Percentiles rank a stretch among this genome's conserved stretches.
Conservation (phyloP, 2,888 invertebrate species). For the Conistra vaccinii region DNA sequence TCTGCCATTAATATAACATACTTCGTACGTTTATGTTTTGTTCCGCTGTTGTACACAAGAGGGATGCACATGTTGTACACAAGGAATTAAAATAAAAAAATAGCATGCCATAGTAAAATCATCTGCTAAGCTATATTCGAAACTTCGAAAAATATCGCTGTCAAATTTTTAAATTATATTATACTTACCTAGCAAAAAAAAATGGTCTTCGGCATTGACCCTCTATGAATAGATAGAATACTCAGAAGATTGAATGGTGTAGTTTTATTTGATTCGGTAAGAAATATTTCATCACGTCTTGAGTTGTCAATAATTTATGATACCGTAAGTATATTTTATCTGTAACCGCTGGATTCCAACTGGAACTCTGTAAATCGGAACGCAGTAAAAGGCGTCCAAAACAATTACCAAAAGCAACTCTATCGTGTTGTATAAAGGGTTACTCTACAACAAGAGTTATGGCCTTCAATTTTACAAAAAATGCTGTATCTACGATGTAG, state of each 20-base stretch:
- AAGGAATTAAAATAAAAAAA: background rate
- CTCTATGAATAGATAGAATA: background rate
- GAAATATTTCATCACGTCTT: background rate
- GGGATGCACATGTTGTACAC: background rate
- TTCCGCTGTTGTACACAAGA: background rate
- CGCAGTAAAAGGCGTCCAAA: slow-evolving; percentile 30
- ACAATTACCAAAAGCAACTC: slow-evolving; percentile 71
- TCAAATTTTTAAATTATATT: background rate
- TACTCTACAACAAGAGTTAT: slow-evolving; percentile 62
- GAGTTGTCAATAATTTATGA: slow-evolving; percentile 11
- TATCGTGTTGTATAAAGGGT: slow-evolving; percentile 67
- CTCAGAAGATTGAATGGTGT: background rate
- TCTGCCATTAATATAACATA: background rate
- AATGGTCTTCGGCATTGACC: background rate
- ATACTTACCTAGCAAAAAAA: too few species aligned
- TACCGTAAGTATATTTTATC: slow-evolving; percentile 24
- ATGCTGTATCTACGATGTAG: slow-evolving; percentile 77
- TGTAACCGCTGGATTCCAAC: slow-evolving; percentile 24
- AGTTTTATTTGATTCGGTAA: background rate
- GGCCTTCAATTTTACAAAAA: slow-evolving; percentile 80
- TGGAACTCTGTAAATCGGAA: slow-evolving; percentile 59
- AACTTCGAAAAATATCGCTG: too few species aligned
- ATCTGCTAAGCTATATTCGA: background rate
- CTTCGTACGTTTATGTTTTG: background rate
- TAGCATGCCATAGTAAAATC: too few species aligned